A percentile compares a stretch with the other conserved stretches of the same genome.
Evolutionary conservation across 2,113 vertebrate genomes (phyloP).

Genomic region (Ciconia maguari): DNA sequence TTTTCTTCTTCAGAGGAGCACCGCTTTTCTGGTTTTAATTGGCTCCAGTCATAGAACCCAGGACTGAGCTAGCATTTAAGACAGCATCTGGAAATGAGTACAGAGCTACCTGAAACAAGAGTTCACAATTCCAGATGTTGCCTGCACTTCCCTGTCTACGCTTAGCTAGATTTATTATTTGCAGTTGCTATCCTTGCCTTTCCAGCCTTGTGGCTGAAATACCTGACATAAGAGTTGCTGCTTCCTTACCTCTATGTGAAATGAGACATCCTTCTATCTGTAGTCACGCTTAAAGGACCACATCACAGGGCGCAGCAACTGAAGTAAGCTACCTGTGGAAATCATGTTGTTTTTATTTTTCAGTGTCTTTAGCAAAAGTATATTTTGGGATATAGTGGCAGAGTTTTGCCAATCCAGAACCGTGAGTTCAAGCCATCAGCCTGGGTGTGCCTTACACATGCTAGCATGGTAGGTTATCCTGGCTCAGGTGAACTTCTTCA

Average conservation of each 20-base stretch:
- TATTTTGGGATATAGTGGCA: neutral
- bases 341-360: neutral
- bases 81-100: neutral
- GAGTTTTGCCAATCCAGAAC: neutral
- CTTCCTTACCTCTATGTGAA: neutral
- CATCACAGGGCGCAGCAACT: neutral
- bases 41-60: neutral
- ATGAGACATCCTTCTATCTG: neutral
- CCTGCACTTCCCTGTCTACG: neutral
- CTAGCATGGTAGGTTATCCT: neutral
- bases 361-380: neutral
- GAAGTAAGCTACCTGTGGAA: neutral
- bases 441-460: fast-evolving
- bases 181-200: neutral
- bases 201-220: neutral
- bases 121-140: neutral
- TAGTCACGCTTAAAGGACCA: neutral
- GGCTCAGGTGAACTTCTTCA: neutral
- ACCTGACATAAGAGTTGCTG: neutral
- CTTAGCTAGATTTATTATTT: neutral
- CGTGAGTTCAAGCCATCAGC: neutral
- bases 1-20: neutral
- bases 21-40: neutral
- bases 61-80: neutral
- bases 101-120: neutral